Percentiles rank a stretch among this genome's conserved stretches.
Evolutionary conservation across 2,888 invertebrate species (phyloP).

Genomic region (Magallana nippona): DNA sequence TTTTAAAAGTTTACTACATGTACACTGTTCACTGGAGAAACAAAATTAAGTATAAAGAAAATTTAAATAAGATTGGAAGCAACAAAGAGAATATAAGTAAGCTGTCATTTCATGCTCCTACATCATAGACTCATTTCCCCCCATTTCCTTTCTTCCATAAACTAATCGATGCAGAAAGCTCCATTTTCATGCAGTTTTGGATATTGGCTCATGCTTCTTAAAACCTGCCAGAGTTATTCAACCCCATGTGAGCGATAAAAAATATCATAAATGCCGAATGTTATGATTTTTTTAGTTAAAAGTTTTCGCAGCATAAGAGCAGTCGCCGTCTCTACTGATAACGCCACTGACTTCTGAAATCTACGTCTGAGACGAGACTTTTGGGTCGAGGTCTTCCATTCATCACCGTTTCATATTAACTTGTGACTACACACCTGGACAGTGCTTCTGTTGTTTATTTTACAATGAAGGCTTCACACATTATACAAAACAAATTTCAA

Average conservation of each 20-base stretch:
- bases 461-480: too few species aligned
- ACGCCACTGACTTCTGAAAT: background rate
- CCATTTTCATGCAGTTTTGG: background rate
- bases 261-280: conserved; percentile 24
- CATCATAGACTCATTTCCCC: background rate
- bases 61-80: too few species aligned
- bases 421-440: too few species aligned
- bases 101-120: background rate
- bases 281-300: background rate
- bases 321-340: background rate
- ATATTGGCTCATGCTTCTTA: background rate
- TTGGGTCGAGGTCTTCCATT: too few species aligned
- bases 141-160: background rate
- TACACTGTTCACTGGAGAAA: too few species aligned
- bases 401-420: too few species aligned
- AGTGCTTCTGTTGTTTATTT: too few species aligned
- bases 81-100: too few species aligned
- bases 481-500: too few species aligned
- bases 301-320: background rate
- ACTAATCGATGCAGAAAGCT: background rate
- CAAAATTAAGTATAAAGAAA: too few species aligned
- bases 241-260: background rate
- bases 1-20: too few species aligned
- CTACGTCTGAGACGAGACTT: too few species aligned
- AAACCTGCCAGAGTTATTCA: background rate